A percentile compares a stretch with the other conserved stretches of the same genome.
Evolutionary conservation across 30 jellyfish, hydroid and myxozoan species (phyloP).

Genomic region (Aurelia aurita): DNA sequence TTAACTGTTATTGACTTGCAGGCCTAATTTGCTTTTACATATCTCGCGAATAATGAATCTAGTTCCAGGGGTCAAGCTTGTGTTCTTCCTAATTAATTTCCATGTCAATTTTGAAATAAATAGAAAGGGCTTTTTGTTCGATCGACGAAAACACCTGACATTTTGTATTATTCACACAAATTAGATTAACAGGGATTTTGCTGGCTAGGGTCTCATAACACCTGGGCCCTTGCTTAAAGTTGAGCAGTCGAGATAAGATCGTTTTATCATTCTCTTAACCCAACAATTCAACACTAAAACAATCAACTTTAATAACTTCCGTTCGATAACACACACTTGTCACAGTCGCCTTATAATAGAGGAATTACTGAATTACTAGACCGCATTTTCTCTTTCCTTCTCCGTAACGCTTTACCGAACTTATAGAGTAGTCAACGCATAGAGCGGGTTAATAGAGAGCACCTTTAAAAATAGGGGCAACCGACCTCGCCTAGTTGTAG

Average conservation of each 20-base stretch:
- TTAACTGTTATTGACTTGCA: conserved; percentile 34
- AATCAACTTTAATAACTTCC: not conserved
- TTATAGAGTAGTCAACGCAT: too few relatives aligned
- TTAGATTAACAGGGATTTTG: conserved; percentile 53
- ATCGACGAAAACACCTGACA: conserved; percentile 63
- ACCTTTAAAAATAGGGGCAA: too few relatives aligned
- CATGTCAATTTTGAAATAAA: conserved; percentile 44
- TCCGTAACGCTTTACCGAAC: too few relatives aligned
- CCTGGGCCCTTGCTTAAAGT: conserved; percentile 48
- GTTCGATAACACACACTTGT: not conserved
- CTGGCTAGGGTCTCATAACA: conserved; percentile 42
- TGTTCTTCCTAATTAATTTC: conserved; percentile 54
- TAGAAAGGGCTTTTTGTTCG: conserved; percentile 47
- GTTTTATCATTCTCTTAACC: not conserved
- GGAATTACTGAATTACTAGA: not conserved
- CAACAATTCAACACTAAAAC: not conserved
- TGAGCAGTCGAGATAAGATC: not conserved
- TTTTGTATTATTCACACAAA: conserved; percentile 49
- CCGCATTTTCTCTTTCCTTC: not conserved
- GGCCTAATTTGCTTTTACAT: conserved; percentile 1
- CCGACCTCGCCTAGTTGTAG: too few relatives aligned
- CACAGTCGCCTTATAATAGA: not conserved
- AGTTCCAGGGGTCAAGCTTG: conserved; percentile 61
- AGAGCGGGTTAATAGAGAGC: too few relatives aligned
- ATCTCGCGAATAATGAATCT: not conserved